phyloP scores from a whole-genome alignment of 2,797 vertebrate genomes.

The Macropodus opercularis region DNA sequence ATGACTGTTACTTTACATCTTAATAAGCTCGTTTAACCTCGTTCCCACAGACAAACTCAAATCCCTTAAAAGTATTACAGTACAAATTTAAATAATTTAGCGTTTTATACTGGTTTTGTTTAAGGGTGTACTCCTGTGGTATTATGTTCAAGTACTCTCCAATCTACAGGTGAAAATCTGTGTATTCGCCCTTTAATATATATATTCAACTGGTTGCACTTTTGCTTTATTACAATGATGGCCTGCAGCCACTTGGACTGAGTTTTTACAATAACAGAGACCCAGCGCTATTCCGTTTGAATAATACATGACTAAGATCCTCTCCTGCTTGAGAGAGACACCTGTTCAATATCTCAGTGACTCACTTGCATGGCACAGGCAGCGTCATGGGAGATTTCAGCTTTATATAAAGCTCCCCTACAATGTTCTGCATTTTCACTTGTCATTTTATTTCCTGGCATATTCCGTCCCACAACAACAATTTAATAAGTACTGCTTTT shows the following conservation, averaged over 20 bases:
- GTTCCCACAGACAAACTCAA: too few species aligned
- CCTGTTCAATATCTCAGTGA: conserved; percentile 45
- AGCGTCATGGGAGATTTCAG: conserved; percentile 36
- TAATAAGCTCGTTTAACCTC: too few species aligned
- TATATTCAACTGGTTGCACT: neutral
- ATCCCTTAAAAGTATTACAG: too few species aligned
- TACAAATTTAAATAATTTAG: neutral
- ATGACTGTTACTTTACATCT: too few species aligned
- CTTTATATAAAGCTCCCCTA: conserved; percentile 31
- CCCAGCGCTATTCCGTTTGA: neutral
- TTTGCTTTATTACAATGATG: neutral
- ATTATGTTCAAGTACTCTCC: neutral
- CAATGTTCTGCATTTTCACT: conserved; percentile 33
- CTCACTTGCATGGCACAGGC: conserved; percentile 27
- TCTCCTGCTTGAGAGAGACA: conserved; percentile 18
- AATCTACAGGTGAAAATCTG: neutral
- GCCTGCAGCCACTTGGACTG: conserved; percentile 2
- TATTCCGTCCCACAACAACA: conserved; percentile 41
- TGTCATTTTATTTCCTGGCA: conserved; percentile 43
- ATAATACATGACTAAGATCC: conserved; percentile 10
- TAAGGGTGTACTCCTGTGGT: neutral
- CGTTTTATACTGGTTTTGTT: neutral
- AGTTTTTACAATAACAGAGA: conserved; percentile 21
- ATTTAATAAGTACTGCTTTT: conserved; percentile 47
- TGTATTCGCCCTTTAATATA: neutral